Conservation (phyloP, 2,888 invertebrate genomes). For the Flexamia atlantica region DNA sequence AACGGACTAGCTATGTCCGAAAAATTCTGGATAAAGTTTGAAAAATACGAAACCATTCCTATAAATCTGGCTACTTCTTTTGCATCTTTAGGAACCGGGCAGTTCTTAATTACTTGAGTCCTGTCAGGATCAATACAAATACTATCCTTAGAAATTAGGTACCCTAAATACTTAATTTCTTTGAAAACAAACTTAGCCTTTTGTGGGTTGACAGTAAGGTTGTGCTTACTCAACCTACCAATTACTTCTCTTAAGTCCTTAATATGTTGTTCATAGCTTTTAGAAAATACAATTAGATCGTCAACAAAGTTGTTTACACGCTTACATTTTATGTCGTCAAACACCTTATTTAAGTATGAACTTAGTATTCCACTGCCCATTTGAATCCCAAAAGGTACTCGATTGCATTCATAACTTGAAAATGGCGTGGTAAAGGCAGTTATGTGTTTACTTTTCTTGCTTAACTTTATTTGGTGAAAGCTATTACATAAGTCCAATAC, state of each 20-base stretch:
- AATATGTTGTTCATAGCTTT: neutral
- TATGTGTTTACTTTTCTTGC: slow-evolving; percentile 6
- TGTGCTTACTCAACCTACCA: neutral
- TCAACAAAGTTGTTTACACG: neutral
- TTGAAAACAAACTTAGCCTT: slow-evolving; percentile 28
- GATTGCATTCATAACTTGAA: neutral
- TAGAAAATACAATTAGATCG: slow-evolving; percentile 13
- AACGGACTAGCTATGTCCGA: slow-evolving; percentile 33
- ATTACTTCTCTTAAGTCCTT: slow-evolving; percentile 15
- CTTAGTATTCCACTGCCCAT: neutral
- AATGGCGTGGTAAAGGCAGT: slow-evolving; percentile 17
- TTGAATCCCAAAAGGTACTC: neutral
- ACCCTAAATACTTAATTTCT: slow-evolving; percentile 40
- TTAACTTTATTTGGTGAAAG: slow-evolving; percentile 2
- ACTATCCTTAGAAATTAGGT: slow-evolving; percentile 2
- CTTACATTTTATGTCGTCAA: slow-evolving; percentile 33
- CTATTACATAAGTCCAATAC: slow-evolving; percentile 10
- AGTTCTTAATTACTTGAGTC: slow-evolving; percentile 7
- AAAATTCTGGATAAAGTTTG: slow-evolving; percentile 19
- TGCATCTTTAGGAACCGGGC: slow-evolving; percentile 1
- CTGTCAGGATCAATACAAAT: slow-evolving; percentile 31
- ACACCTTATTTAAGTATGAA: slow-evolving; percentile 11
- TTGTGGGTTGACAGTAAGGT: slow-evolving; percentile 46
- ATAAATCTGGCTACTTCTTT: slow-evolving; percentile 38
- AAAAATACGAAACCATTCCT: slow-evolving; percentile 38